Conservation (phyloP, 2,113 vertebrate genomes). For the Sclerurus mexicanus region DNA sequence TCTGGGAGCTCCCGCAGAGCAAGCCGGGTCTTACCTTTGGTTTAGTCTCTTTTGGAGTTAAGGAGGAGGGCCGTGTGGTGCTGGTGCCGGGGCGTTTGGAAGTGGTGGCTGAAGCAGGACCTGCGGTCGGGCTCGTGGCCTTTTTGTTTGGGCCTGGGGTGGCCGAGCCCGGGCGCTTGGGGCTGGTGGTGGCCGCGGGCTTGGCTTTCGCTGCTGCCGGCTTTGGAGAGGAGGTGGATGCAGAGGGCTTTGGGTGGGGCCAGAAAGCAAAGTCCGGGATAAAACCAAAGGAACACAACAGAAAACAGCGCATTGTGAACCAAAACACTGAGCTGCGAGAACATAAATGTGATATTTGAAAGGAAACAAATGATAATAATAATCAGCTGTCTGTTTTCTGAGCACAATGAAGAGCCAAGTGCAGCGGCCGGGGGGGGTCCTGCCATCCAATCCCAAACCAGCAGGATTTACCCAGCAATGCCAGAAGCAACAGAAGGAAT, state of each 20-base stretch:
- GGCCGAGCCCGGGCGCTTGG: slow-evolving; percentile 77
- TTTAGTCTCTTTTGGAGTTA: slow-evolving; percentile 75
- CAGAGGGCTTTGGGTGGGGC: slow-evolving; percentile 72
- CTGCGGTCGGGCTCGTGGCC: slow-evolving; percentile 71
- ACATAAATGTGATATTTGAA: slow-evolving; percentile 39
- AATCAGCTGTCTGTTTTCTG: slow-evolving; percentile 70
- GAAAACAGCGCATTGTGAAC: slow-evolving; percentile 68
- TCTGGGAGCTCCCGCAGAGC: neutral
- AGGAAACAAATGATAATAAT: neutral
- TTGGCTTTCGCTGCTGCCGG: slow-evolving; percentile 75
- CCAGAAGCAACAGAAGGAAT: neutral
- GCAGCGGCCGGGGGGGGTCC: neutral
- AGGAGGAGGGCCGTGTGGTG: slow-evolving; percentile 53
- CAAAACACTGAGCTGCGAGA: slow-evolving; percentile 54
- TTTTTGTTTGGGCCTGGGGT: slow-evolving; percentile 81
- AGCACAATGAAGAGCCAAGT: neutral
- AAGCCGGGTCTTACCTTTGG: slow-evolving; percentile 81
- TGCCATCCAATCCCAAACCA: neutral
- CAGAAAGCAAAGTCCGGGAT: slow-evolving; percentile 60
- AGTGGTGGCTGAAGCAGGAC: slow-evolving; percentile 52
- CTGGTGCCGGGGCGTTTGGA: slow-evolving; percentile 70
- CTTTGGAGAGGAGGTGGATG: slow-evolving; percentile 72
- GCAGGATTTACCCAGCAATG: neutral
- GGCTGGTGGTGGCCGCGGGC: slow-evolving; percentile 54
- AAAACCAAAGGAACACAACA: slow-evolving; percentile 61